These are phyloP conservation scores for Eunapius fragilis DNA, from an alignment of 37 sponge, comb jelly and placozoan species.

Conservation along the genomic window DNA sequence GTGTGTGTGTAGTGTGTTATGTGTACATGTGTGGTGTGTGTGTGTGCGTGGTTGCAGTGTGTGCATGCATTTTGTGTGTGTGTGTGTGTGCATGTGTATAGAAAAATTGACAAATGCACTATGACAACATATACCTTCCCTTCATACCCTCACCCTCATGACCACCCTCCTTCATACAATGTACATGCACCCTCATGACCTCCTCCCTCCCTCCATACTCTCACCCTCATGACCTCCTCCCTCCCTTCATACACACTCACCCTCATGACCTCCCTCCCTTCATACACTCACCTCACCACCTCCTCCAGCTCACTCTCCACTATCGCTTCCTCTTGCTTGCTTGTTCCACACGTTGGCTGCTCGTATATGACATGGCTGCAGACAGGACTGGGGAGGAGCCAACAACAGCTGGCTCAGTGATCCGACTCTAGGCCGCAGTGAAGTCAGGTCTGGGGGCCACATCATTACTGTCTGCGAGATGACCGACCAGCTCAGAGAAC, in stretches of 20 bases:
- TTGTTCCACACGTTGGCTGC: conserved; percentile 42
- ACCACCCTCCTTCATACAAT: background rate
- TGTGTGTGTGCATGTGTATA: background rate
- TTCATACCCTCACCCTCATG: no score
- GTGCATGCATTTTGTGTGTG: no score
- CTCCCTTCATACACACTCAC: no score
- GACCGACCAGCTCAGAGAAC: conserved; percentile 42
- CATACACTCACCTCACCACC: conserved; percentile 42
- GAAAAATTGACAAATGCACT: no score
- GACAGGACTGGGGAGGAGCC: conserved; percentile 16
- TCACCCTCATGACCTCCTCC: no score
- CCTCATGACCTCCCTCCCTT: no score
- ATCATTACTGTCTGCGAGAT: background rate
- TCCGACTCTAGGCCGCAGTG: conserved; percentile 32
- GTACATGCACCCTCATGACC: background rate
- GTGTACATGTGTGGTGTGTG: background rate
- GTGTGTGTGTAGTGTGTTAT: background rate
- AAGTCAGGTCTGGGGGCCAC: no score
- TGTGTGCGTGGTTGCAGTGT: no score
- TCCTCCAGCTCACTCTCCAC: conserved; percentile 8
- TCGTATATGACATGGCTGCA: conserved; percentile 52
- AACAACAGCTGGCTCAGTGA: conserved; percentile 27
- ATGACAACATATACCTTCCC: no score
- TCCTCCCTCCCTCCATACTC: no score
- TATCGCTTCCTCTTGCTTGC: background rate